phyloP scores from a whole-genome alignment of 2,113 vertebrate genomes.

The Tachysurus vachellii region DNA sequence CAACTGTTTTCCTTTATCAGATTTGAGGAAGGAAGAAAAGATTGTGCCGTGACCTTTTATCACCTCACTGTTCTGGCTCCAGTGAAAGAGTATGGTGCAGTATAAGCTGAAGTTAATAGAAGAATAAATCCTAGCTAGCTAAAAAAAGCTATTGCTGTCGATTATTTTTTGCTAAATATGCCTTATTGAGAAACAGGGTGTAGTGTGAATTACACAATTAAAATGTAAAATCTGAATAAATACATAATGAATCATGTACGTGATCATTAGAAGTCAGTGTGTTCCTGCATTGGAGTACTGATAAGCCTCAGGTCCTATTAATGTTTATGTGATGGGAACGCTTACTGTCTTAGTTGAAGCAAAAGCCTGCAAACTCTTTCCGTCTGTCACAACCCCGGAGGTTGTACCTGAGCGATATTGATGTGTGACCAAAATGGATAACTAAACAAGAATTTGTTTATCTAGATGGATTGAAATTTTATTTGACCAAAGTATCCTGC shows the following conservation, averaged over 20 bases:
- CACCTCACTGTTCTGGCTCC: background rate
- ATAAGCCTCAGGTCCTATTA: constrained; percentile 31
- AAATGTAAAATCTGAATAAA: background rate
- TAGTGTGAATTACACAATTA: background rate
- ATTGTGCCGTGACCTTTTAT: constrained; percentile 14
- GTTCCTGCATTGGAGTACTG: constrained; percentile 1
- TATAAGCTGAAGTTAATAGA: background rate
- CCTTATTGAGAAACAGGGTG: background rate
- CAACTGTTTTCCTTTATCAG: constrained; percentile 21
- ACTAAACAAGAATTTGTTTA: background rate
- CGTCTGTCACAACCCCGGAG: background rate
- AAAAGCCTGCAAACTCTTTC: constrained; percentile 9
- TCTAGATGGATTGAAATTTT: no score
- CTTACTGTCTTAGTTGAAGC: constrained; percentile 13
- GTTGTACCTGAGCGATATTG: constrained; percentile 13
- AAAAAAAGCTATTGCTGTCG: background rate
- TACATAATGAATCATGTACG: background rate
- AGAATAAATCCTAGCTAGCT: background rate
- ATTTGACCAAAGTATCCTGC: background rate
- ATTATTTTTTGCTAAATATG: background rate
- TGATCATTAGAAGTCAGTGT: background rate
- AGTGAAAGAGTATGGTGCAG: background rate
- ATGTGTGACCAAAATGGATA: background rate
- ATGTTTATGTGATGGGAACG: constrained; percentile 6
- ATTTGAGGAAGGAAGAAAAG: background rate